These are phyloP conservation scores for Alviniconcha strummeri DNA, from an alignment of 2,888 invertebrate genomes.

Conservation along the genomic window DNA sequence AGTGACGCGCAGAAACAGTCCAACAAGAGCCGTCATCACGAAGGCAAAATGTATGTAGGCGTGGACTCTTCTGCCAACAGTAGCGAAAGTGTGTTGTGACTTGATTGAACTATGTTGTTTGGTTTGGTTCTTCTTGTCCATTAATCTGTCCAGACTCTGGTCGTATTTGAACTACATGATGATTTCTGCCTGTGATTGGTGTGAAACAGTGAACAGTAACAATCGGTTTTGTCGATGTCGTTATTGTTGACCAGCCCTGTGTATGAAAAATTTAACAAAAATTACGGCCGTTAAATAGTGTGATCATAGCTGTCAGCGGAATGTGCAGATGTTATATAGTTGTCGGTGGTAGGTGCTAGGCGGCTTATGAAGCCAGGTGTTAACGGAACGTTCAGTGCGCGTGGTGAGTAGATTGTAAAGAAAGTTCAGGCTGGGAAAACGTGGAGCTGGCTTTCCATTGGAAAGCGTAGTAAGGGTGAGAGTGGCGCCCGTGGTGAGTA, in stretches of 20 bases:
- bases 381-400: no score
- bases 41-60: constrained; percentile 52
- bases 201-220: constrained; percentile 11
- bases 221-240: constrained; percentile 7
- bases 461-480: no score
- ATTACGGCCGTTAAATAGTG: no score
- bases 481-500: no score
- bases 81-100: constrained; percentile 28
- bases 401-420: no score
- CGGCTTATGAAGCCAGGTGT: no score
- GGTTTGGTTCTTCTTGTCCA: neutral
- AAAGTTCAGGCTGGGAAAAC: no score
- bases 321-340: no score
- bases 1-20: constrained; percentile 26
- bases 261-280: no score
- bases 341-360: no score
- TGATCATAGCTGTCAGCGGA: no score
- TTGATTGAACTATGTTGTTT: neutral
- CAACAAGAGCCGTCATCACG: constrained; percentile 45
- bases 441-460: no score
- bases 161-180: neutral
- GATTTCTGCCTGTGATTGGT: neutral
- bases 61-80: constrained; percentile 36
- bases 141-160: neutral
- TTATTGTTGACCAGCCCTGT: neutral